Base-by-base conservation (phyloP, 2,113 vertebrate genomes). In the Erythrolamprus reginae region DNA sequence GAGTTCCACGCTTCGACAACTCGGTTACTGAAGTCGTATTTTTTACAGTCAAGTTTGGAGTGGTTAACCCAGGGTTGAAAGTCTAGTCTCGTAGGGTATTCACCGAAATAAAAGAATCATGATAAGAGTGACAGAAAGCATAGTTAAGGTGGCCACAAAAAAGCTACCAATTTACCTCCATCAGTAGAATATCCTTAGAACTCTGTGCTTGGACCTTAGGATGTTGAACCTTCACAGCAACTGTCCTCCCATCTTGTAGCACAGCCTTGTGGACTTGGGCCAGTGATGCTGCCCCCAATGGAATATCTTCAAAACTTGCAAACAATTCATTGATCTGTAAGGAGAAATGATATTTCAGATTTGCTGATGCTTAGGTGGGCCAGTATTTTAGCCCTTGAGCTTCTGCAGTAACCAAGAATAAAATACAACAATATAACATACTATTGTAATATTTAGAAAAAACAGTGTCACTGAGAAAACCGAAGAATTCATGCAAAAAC, bases 181-280 rank as follows among this genome's bases (percentile, higher is more conserved):
- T 99, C 91, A 99, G 97, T 48, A 98, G 91, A 92, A 99, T 98
- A 96, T 99, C 99, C 95, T 97, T 98, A 38, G 98, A 97, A 94
- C 98, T 99, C 95, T 99, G 99, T 38, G 94, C 93, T 94, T 98
- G 98, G 38, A 99, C 99, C 93, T 99, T 99, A 1, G 99, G 99
- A 95, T 99, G 99, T 94, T 99, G 99, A 82, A 99, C 98, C 96
- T 99, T 99, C 93, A 99, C 98, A 0, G 99, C 99, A 93, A 99
- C 99, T 0, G 97, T 99, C 91, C 97, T 98, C n/a, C 99, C 99
- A 88, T 99, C 98, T 89, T 88, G 97, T 88, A 99, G 96, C 92
- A 99, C 98, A 0, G 99, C 99, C 95, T 98, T 99, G 95, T 99
- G 99, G 90, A 99, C 99, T 97, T 99, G 99, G n/a, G 99, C 99